phyloP scores from a whole-genome alignment of 1,140 invertebrate species.

The Drosophila fuyamai region DNA sequence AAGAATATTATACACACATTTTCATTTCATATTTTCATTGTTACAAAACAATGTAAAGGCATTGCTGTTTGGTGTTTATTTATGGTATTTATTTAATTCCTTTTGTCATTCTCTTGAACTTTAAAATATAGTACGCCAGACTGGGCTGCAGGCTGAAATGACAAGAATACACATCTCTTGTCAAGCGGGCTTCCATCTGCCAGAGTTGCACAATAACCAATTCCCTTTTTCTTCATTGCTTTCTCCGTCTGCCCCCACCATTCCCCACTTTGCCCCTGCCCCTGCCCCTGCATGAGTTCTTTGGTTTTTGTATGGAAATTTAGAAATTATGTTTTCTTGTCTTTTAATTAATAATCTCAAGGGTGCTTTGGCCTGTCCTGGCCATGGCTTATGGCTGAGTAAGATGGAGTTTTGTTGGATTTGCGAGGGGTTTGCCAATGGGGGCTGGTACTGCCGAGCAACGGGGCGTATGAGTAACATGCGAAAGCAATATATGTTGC shows the following conservation, averaged over 20 bases:
- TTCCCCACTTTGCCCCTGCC: background rate
- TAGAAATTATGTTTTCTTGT: slow-evolving; percentile 81
- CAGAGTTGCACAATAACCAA: slow-evolving; percentile 18
- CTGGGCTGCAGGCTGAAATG: slow-evolving; percentile 1
- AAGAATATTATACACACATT: too few relatives aligned
- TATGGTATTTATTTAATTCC: background rate
- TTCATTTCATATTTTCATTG: background rate
- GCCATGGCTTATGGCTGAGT: slow-evolving; percentile 10
- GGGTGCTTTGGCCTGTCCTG: slow-evolving; percentile 46
- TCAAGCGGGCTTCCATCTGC: slow-evolving; percentile 2
- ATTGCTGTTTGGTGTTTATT: too few relatives aligned
- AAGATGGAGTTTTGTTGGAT: slow-evolving; percentile 29
- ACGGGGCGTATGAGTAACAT: slow-evolving; percentile 58
- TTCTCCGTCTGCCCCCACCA: background rate
- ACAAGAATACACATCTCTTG: slow-evolving; percentile 3
- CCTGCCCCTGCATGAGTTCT: slow-evolving; percentile 2
- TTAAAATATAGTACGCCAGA: background rate
- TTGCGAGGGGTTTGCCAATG: slow-evolving; percentile 7
- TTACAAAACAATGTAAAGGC: background rate
- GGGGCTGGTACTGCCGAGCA: slow-evolving; percentile 2
- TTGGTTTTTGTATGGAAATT: slow-evolving; percentile 59
- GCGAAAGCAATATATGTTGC: slow-evolving; percentile 61
- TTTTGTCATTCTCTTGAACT: background rate
- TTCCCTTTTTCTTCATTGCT: slow-evolving; percentile 3
- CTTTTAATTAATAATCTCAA: slow-evolving; percentile 82